Conservation (phyloP, 2,797 vertebrate genomes). For the Potorous gilbertii region DNA sequence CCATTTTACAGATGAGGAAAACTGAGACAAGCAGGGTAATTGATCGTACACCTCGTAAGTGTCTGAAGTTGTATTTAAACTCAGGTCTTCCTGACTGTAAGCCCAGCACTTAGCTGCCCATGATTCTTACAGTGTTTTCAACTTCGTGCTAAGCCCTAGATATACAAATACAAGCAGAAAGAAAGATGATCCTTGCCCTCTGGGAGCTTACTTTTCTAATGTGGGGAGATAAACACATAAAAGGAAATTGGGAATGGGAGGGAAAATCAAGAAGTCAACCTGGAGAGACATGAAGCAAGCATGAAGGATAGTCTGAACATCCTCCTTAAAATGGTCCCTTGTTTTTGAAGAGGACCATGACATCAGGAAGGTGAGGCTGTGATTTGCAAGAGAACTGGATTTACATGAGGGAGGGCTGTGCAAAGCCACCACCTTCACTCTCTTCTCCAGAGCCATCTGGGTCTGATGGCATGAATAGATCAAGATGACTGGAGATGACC, state of each 20-base stretch:
- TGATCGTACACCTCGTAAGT: background rate
- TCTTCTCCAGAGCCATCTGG: too few species aligned
- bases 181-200: background rate
- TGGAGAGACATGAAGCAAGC: background rate
- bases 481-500: too few species aligned
- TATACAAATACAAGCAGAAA: background rate
- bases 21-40: background rate
- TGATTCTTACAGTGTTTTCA: background rate
- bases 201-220: background rate
- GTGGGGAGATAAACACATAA: background rate
- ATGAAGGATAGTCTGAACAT: background rate
- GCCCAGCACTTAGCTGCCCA: background rate
- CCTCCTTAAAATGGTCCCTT: background rate
- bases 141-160: background rate
- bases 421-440: too few species aligned
- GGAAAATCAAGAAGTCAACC: background rate
- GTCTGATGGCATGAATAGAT: too few species aligned
- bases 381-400: too few species aligned
- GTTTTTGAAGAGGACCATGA: too few species aligned
- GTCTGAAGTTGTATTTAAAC: background rate
- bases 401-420: too few species aligned
- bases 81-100: background rate
- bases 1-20: background rate
- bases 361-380: too few species aligned
- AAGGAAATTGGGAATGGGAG: background rate